Conservation (phyloP, 2,113 vertebrate genomes). For the Toxostoma redivivum region DNA sequence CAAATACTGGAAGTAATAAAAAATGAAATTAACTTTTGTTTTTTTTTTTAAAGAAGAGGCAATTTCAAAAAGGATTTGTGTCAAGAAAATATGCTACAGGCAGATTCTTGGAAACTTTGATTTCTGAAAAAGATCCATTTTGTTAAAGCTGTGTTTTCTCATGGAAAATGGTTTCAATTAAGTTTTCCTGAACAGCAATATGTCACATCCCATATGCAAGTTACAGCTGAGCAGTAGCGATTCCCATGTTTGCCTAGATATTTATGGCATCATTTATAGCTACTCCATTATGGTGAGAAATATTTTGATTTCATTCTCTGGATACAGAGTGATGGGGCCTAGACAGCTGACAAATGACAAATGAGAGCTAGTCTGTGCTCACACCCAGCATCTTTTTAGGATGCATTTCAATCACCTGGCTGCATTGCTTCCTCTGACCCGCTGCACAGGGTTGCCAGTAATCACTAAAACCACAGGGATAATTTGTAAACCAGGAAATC, state of each 20-base stretch:
- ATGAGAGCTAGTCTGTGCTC: neutral
- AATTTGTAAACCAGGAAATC: slow-evolving; percentile 24
- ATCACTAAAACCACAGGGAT: neutral
- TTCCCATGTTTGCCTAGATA: slow-evolving; percentile 55
- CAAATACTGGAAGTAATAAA: neutral
- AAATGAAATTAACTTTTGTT: neutral
- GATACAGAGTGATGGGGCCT: neutral
- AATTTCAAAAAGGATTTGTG: neutral
- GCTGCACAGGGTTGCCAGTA: neutral
- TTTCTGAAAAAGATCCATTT: slow-evolving; percentile 27
- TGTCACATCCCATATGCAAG: slow-evolving; percentile 46
- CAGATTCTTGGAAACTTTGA: slow-evolving; percentile 20
- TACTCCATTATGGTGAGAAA: slow-evolving; percentile 7
- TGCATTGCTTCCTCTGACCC: neutral
- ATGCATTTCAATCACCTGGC: slow-evolving; percentile 16
- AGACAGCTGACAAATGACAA: slow-evolving; percentile 34
- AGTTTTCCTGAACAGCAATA: slow-evolving; percentile 45
- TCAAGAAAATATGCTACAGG: neutral
- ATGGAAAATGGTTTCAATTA: slow-evolving; percentile 44
- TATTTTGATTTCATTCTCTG: slow-evolving; percentile 22
- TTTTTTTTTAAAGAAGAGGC: neutral
- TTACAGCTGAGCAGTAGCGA: slow-evolving; percentile 17
- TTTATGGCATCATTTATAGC: slow-evolving; percentile 45
- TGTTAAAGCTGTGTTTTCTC: slow-evolving; percentile 33
- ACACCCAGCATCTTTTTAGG: slow-evolving; percentile 3